Percentiles rank a stretch among this genome's conserved stretches.
Conservation (phyloP, 2,888 invertebrate species). For the Stenichneumon culpator region DNA sequence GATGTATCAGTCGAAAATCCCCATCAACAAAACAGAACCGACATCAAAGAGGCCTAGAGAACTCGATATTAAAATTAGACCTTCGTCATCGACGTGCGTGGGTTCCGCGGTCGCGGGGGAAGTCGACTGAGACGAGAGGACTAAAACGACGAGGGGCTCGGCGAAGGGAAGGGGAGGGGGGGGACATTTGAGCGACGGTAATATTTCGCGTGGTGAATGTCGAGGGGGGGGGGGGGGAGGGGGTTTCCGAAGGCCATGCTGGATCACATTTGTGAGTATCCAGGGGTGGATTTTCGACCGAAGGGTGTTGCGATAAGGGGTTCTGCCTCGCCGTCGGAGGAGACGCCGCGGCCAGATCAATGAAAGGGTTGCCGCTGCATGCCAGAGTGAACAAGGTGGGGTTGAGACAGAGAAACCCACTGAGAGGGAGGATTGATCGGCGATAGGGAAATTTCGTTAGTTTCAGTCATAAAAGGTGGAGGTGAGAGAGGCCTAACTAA, state of each 20-base stretch:
- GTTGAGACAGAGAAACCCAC: slow-evolving; percentile 19
- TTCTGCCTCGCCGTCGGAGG: slow-evolving; percentile 76
- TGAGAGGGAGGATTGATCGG: slow-evolving; percentile 80
- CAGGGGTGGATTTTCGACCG: slow-evolving; percentile 76
- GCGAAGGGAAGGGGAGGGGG: slow-evolving; percentile 31
- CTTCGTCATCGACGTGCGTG: slow-evolving; percentile 75
- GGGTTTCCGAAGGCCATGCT: slow-evolving; percentile 56
- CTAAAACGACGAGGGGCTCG: slow-evolving; percentile 63
- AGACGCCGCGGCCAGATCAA: slow-evolving; percentile 80
- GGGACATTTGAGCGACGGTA: slow-evolving; percentile 72
- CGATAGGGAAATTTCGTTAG: slow-evolving; percentile 84
- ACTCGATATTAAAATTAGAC: slow-evolving; percentile 80
- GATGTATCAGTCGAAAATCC: neutral
- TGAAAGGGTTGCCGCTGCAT: slow-evolving; percentile 78
- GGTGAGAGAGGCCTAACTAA: slow-evolving; percentile 81
- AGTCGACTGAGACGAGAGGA: slow-evolving; percentile 30
- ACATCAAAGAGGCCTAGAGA: slow-evolving; percentile 79
- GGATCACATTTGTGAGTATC: slow-evolving; percentile 62
- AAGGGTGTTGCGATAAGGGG: slow-evolving; percentile 83
- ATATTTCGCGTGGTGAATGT: slow-evolving; percentile 77
- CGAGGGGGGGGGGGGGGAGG: slow-evolving; percentile 20
- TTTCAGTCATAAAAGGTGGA: slow-evolving; percentile 81
- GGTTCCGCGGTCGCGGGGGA: slow-evolving; percentile 30
- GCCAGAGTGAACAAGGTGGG: slow-evolving; percentile 64
- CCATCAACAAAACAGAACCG: slow-evolving; percentile 52